These are phyloP conservation scores for Thecophora atra DNA, from an alignment of 2,888 invertebrate genomes.

Conservation along the genomic window DNA sequence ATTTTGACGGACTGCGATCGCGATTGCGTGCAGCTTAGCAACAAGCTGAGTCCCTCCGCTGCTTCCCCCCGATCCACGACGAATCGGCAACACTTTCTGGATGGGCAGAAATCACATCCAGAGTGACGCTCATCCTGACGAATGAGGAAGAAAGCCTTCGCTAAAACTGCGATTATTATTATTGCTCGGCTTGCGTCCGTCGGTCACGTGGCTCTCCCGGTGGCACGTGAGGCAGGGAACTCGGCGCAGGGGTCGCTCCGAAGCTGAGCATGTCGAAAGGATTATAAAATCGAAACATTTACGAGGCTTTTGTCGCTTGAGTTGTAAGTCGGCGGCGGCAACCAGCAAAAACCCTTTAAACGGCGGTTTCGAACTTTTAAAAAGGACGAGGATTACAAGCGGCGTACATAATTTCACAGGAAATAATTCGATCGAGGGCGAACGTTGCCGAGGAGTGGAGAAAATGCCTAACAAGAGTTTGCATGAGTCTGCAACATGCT, in stretches of 20 bases:
- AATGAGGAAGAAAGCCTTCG: slow-evolving; percentile 41
- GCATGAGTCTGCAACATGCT: no score
- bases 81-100: no score
- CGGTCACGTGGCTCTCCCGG: neutral
- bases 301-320: neutral
- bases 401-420: no score
- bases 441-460: no score
- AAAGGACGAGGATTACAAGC: no score
- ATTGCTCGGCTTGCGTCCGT: neutral
- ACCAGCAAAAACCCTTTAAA: slow-evolving; percentile 1
- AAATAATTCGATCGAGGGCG: no score
- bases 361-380: no score
- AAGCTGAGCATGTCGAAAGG: neutral
- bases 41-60: neutral
- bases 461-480: no score
- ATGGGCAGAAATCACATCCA: neutral
- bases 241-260: no score
- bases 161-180: no score
- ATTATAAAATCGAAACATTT: neutral
- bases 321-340: neutral
- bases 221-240: neutral
- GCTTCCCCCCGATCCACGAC: neutral
- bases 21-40: neutral
- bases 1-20: no score
- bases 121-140: slow-evolving; percentile 49